phyloP scores from a whole-genome alignment of 2,113 vertebrate species.

The Gambusia affinis region DNA sequence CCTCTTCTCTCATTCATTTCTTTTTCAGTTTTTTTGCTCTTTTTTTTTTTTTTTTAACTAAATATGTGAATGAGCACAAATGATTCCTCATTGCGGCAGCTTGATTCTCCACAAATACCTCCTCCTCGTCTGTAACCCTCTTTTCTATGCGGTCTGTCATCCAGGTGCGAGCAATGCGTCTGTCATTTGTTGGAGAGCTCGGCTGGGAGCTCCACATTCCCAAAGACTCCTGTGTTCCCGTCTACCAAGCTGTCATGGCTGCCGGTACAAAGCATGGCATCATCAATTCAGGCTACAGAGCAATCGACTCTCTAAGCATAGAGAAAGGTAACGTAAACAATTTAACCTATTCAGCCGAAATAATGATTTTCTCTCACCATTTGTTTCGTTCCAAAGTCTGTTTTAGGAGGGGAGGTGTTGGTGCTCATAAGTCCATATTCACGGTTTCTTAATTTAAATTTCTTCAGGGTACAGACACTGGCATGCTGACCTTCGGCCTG shows the following conservation, averaged over 20 bases:
- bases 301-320: conserved; percentile 96
- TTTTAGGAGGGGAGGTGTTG: neutral
- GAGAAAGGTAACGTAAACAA: conserved; percentile 87
- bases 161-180: conserved; percentile 88
- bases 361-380: neutral
- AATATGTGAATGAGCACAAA: too few relatives aligned
- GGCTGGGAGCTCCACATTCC: conserved; percentile 97
- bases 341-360: neutral
- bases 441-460: neutral
- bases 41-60: too few relatives aligned
- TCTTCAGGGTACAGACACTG: conserved; percentile 92
- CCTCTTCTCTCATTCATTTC: too few relatives aligned
- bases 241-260: conserved; percentile 89
- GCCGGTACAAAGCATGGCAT: conserved; percentile 86
- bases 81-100: neutral
- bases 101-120: conserved; percentile 11
- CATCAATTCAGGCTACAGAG: conserved; percentile 91
- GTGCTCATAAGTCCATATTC: neutral
- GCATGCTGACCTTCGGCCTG: conserved; percentile 91
- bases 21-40: neutral
- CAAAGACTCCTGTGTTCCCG: conserved; percentile 82
- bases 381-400: neutral
- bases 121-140: conserved; percentile 25
- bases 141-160: neutral
- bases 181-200: conserved; percentile 95